Conservation (phyloP, 1,140 invertebrate genomes). For the Paralvinella palmiformis region DNA sequence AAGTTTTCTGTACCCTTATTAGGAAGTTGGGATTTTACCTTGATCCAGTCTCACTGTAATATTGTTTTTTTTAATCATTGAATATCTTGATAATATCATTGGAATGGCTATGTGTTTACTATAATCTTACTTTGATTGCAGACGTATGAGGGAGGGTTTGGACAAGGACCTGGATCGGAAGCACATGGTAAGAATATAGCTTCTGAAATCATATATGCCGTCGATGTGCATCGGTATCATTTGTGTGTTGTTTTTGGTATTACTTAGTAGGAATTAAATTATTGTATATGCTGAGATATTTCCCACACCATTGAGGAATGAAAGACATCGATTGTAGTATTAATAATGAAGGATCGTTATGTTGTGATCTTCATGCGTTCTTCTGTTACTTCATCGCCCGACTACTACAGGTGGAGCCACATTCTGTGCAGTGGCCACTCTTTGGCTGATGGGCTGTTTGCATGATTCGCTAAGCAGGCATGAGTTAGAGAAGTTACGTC, state of each 20-base stretch:
- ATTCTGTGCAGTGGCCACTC: not conserved
- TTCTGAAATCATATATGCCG: too few species aligned
- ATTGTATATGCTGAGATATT: too few species aligned
- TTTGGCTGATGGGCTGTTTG: not conserved
- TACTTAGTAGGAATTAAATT: too few species aligned
- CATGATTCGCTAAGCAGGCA: not conserved
- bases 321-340: not conserved
- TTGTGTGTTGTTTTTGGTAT: too few species aligned
- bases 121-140: slow-evolving; percentile 42
- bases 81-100: not conserved
- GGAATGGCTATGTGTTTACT: not conserved
- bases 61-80: not conserved
- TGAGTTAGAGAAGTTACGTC: not conserved
- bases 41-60: not conserved
- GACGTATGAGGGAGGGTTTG: slow-evolving; percentile 89
- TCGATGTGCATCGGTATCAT: too few species aligned
- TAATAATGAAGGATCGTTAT: too few species aligned
- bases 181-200: slow-evolving; percentile 80
- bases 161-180: slow-evolving; percentile 79
- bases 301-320: too few species aligned
- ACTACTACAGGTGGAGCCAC: not conserved
- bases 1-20: too few species aligned
- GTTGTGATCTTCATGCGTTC: too few species aligned
- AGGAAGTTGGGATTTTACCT: too few species aligned
- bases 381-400: not conserved